A percentile compares a stretch with the other conserved stretches of the same genome.
Evolutionary conservation across 1,140 invertebrate genomes (phyloP).

Genomic region (Antheraea pernyi): DNA sequence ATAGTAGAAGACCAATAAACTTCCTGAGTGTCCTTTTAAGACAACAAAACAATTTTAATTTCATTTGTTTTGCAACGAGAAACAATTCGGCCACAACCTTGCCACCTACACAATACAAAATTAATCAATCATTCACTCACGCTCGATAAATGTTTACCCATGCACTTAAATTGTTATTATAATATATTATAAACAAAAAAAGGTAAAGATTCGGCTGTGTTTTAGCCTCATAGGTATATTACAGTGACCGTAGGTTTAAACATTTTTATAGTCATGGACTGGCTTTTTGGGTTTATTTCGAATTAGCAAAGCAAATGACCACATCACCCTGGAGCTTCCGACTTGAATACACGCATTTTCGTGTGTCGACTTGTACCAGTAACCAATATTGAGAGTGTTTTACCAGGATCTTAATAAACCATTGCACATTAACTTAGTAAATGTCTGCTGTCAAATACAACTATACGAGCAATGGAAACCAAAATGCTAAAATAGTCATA

Average conservation of each 20-base stretch:
- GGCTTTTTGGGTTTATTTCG: neutral
- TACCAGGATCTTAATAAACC: neutral
- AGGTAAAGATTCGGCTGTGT: too few species aligned
- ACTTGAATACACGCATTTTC: neutral
- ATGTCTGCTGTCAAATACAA: neutral
- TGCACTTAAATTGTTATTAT: neutral
- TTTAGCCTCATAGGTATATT: too few species aligned
- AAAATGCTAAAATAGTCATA: conserved; percentile 8
- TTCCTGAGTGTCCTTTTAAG: too few species aligned
- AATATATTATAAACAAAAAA: neutral
- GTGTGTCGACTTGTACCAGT: neutral
- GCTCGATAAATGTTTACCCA: neutral
- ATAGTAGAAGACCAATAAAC: too few species aligned
- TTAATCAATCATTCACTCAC: neutral
- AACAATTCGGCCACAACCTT: neutral
- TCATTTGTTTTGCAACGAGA: neutral
- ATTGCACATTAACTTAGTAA: neutral
- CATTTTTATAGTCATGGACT: too few species aligned
- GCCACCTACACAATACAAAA: neutral
- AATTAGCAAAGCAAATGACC: neutral
- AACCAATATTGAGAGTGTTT: neutral
- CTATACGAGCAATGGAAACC: conserved; percentile 13
- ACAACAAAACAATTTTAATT: neutral
- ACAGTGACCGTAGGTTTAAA: neutral
- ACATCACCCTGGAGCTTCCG: neutral